A percentile compares a stretch with the other conserved stretches of the same genome.
These are phyloP conservation scores for Melanerpes aurifrons DNA, from an alignment of 2,113 vertebrate genomes.

Conservation along the genomic window DNA sequence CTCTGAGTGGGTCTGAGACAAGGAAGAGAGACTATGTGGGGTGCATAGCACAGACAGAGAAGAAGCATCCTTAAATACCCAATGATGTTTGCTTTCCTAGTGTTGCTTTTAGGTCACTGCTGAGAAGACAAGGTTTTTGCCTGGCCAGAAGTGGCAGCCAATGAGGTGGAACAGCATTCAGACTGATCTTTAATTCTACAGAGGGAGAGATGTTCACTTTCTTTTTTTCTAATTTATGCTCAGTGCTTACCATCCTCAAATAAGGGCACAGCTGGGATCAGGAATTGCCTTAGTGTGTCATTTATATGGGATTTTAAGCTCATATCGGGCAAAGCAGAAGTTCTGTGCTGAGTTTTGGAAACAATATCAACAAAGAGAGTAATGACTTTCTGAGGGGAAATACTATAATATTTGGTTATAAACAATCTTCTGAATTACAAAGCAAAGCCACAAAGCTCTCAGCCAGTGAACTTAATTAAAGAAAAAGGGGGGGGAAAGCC, in stretches of 20 bases:
- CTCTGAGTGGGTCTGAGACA: background rate
- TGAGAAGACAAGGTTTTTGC: background rate
- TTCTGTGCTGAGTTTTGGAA: background rate
- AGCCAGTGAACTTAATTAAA: background rate
- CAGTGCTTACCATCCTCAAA: background rate
- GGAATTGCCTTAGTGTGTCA: background rate
- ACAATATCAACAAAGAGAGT: background rate
- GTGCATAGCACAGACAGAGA: background rate
- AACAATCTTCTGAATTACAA: background rate
- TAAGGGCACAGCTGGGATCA: background rate
- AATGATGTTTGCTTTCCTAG: background rate
- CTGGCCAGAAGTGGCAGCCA: background rate
- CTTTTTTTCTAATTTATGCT: background rate
- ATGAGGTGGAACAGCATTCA: background rate
- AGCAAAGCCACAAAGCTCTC: background rate
- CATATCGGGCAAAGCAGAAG: background rate
- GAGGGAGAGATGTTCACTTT: background rate
- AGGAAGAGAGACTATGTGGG: background rate
- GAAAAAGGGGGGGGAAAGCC: background rate
- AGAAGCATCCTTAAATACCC: background rate
- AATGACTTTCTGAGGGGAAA: background rate
- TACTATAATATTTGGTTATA: background rate
- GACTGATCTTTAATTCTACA: background rate
- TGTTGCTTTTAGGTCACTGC: background rate
- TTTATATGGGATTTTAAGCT: conserved; percentile 25